Percentiles rank a stretch among this genome's conserved stretches.
These are phyloP conservation scores for Telenomus remus DNA, from an alignment of 1,140 invertebrate genomes.

Conservation along the genomic window DNA sequence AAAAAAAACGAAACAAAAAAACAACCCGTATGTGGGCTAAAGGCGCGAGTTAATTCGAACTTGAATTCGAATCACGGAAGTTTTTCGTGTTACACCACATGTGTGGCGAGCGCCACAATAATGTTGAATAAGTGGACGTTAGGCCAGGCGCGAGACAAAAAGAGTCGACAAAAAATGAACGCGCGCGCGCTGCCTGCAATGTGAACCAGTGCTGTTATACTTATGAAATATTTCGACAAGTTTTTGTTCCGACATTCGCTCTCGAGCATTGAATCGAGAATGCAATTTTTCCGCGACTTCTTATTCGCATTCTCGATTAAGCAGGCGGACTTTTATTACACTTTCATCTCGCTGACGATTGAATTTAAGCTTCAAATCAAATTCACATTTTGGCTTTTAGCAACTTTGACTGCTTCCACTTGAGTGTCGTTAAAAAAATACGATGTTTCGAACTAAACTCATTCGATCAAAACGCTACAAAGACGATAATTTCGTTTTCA, in stretches of 20 bases:
- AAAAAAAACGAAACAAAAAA: slow-evolving; percentile 3
- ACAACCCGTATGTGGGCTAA: slow-evolving; percentile 9
- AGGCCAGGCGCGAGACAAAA: slow-evolving; percentile 19
- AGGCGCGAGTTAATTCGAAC: slow-evolving; percentile 32
- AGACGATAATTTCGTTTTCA: too few relatives aligned
- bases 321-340: slow-evolving; percentile 16
- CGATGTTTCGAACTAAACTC: too few relatives aligned
- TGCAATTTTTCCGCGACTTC: slow-evolving; percentile 15
- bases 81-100: slow-evolving; percentile 37
- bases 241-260: slow-evolving; percentile 11
- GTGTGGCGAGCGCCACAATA: slow-evolving; percentile 33
- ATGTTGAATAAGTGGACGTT: slow-evolving; percentile 45
- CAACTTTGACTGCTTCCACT: neutral
- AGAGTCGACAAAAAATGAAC: slow-evolving; percentile 17
- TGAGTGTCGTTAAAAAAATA: too few relatives aligned
- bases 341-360: neutral
- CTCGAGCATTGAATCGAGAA: slow-evolving; percentile 26
- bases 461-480: too few relatives aligned
- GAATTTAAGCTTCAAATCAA: neutral
- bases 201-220: slow-evolving; percentile 16
- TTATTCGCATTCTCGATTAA: slow-evolving; percentile 14
- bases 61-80: slow-evolving; percentile 41
- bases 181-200: slow-evolving; percentile 14
- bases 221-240: slow-evolving; percentile 28
- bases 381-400: neutral